Conservation (phyloP, 2,797 vertebrate species). For the Lepus oiostolus region DNA sequence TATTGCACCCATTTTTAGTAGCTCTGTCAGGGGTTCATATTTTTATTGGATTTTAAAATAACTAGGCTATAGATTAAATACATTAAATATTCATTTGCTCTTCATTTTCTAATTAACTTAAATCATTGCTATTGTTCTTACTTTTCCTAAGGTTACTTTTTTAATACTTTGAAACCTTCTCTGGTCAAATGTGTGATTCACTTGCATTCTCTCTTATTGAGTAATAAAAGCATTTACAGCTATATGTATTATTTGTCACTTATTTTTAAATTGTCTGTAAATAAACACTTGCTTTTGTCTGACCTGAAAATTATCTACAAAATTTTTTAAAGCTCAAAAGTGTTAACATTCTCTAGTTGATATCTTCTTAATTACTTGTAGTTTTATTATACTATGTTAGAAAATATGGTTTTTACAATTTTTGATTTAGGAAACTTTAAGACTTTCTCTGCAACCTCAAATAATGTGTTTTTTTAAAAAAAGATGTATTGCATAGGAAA, state of each 20-base stretch:
- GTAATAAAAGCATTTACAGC: background rate
- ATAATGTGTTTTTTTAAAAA: background rate
- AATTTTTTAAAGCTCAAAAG: background rate
- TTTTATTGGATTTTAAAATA: constrained; percentile 26
- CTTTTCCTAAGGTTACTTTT: background rate
- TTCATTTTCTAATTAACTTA: constrained; percentile 19
- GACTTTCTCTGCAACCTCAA: constrained; percentile 27
- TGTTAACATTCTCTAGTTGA: background rate
- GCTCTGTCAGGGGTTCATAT: background rate
- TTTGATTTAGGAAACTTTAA: constrained; percentile 31
- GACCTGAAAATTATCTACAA: background rate
- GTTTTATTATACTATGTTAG: background rate
- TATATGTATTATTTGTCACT: background rate
- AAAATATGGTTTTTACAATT: background rate
- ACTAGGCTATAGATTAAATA: background rate
- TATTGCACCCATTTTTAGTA: background rate
- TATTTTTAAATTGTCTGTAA: background rate
- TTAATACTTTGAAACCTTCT: background rate
- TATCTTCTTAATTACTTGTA: background rate
- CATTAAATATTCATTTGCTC: background rate
- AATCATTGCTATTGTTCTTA: constrained; percentile 11
- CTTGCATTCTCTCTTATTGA: constrained; percentile 28
- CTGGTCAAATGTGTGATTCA: background rate
- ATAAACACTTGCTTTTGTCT: background rate
- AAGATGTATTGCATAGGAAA: background rate